Evolutionary conservation across 2,113 vertebrate genomes (phyloP).

Genomic region (Stegastes partitus): DNA sequence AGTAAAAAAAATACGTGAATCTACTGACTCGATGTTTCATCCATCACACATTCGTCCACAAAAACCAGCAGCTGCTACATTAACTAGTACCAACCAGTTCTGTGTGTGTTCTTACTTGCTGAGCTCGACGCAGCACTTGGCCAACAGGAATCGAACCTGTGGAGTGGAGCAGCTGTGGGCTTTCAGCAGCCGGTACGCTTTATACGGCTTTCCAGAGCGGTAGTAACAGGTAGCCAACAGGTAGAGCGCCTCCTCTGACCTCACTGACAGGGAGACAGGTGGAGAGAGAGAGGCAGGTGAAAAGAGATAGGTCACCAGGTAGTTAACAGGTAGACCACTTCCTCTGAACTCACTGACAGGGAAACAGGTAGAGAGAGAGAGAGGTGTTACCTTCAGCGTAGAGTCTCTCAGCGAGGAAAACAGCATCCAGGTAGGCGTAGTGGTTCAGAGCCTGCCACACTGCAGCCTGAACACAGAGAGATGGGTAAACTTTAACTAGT

Average conservation of each 20-base stretch:
- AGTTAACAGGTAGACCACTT: conserved; percentile 94
- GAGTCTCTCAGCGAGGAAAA: conserved; percentile 80
- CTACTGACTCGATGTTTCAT: too few species aligned
- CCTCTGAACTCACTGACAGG: conserved; percentile 86
- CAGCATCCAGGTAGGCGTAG: conserved; percentile 80
- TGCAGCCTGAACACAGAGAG: conserved; percentile 68
- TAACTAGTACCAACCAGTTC: too few species aligned
- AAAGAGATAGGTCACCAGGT: conserved; percentile 82
- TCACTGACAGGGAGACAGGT: conserved; percentile 46
- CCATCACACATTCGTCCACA: too few species aligned
- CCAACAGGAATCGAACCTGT: conserved; percentile 96
- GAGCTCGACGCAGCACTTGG: conserved; percentile 97
- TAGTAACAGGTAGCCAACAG: conserved; percentile 97
- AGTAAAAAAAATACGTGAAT: too few species aligned
- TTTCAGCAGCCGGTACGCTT: conserved; percentile 96
- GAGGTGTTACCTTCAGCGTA: conserved; percentile 76
- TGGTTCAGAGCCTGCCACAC: conserved; percentile 83
- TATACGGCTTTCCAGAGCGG: conserved; percentile 97
- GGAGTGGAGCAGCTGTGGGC: conserved; percentile 96
- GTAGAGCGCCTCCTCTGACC: conserved; percentile 95
- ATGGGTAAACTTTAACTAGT: background rate
- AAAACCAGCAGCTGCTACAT: too few species aligned
- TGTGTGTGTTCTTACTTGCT: conserved; percentile 90
- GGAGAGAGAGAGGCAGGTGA: conserved; percentile 2
- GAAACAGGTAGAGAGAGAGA: background rate